Percentiles rank a stretch among this genome's conserved stretches.
phyloP scores from a whole-genome alignment of 1,140 invertebrate species.

The Aporrectodea caliginosa region DNA sequence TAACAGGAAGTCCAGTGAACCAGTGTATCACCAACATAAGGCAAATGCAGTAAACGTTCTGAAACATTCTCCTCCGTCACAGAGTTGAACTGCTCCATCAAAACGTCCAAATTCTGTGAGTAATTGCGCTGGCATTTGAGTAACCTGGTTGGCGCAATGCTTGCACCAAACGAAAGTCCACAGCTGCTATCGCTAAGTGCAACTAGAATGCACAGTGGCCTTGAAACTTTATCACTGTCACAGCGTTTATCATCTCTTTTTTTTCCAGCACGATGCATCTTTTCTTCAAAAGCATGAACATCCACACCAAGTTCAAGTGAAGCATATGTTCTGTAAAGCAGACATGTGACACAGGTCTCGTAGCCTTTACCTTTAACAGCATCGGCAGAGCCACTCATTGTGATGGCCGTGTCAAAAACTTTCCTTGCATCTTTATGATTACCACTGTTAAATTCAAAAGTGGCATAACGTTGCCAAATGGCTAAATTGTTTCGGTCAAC shows the following conservation, averaged over 20 bases:
- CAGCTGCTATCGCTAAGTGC: not conserved
- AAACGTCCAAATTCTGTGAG: conserved; percentile 30
- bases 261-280: not conserved
- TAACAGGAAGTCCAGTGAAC: conserved; percentile 39
- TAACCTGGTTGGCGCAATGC: conserved; percentile 34
- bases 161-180: not conserved
- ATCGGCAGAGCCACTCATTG: conserved; percentile 37
- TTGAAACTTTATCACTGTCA: not conserved
- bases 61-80: not conserved
- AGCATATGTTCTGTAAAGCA: conserved; percentile 40
- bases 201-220: not conserved
- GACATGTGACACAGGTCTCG: conserved; percentile 34
- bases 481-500: conserved; percentile 54
- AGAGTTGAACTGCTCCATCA: conserved; percentile 26
- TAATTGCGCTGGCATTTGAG: conserved; percentile 38
- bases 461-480: conserved; percentile 55
- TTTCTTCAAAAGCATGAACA: not conserved
- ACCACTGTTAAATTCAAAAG: conserved; percentile 45
- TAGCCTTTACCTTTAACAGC: conserved; percentile 7
- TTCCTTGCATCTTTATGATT: conserved; percentile 47
- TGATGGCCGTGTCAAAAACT: conserved; percentile 50
- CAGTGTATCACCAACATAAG: not conserved
- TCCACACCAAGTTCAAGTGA: conserved; percentile 32
- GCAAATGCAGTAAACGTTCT: not conserved
- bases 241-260: not conserved